These are phyloP conservation scores for Leptobrachium leishanense DNA, from an alignment of 2,113 vertebrate genomes.

Conservation along the genomic window DNA sequence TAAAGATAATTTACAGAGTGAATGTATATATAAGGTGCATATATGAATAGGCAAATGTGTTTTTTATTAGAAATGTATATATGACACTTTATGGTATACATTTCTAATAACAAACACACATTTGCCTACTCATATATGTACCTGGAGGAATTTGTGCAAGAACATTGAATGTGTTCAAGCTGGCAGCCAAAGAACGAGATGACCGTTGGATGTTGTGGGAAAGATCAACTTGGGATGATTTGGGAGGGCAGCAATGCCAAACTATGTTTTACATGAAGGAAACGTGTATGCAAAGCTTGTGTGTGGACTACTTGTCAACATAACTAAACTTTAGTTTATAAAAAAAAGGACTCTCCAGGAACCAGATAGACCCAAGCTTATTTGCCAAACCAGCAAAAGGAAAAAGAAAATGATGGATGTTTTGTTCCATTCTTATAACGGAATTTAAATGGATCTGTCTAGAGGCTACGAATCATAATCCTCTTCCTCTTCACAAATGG, in stretches of 20 bases:
- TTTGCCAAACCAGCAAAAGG: constrained; percentile 77
- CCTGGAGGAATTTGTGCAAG: neutral
- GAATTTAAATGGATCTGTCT: constrained; percentile 38
- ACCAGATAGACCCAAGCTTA: constrained; percentile 75
- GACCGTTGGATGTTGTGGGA: no score
- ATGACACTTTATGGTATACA: neutral
- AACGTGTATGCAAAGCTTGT: no score
- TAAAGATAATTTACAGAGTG: no score
- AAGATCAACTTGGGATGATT: no score
- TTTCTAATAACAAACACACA: neutral
- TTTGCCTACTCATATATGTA: neutral
- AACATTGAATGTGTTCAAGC: neutral
- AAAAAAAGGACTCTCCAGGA: constrained; percentile 64
- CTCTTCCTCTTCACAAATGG: constrained; percentile 35
- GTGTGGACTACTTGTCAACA: no score
- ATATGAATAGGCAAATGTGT: no score
- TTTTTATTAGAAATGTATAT: neutral
- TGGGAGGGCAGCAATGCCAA: no score
- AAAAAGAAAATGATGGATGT: constrained; percentile 66
- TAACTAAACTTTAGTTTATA: no score
- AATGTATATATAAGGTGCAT: no score
- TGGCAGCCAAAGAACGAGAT: neutral
- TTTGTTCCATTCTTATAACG: neutral
- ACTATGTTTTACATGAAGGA: no score
- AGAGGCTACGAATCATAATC: constrained; percentile 46